Evolutionary conservation across 2,888 invertebrate species (phyloP), one percentile per base, ranked within the genome.

Genomic region (Caenorhabditis sp.): DNA sequence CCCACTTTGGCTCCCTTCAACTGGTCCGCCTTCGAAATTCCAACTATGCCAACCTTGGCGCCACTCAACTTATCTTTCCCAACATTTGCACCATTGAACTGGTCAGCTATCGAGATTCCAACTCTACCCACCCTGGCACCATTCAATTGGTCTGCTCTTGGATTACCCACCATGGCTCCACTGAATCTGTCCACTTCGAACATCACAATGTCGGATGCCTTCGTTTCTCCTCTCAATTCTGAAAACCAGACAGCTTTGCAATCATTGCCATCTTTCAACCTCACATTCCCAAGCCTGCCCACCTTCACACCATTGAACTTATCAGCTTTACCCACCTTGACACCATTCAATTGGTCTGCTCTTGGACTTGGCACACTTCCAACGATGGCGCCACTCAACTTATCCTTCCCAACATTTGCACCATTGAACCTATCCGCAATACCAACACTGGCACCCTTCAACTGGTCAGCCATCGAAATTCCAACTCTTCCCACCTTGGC

Each of bases 231-330:
- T 23, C 50, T 31, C 20, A 5, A 25, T 21, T 25, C 8, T 36
- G 54, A 21, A 54, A n/a, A 56, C 36, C 21, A 36, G 8, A 10
- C 23, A 21, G 58, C 20, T n/a, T 14, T 66, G 2, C 59, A 59
- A 38, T 54, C 66, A 10, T 26, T 3, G 23, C 17, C 56, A 25
- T 5, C 23, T 5, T n/a, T n/a, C n/a, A n/a, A n/a, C n/a, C n/a
- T n/a, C n/a, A n/a, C n/a, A n/a, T n/a, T n/a, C n/a, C n/a, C n/a
- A n/a, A n/a, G n/a, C n/a, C 31, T 64, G 10, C 31, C 58, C 7
- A 58, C 59, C 31, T 20, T 62, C 21, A n/a, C 62, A 7, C 57
- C 67, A 10, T 20, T 59, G n/a, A 61, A 61, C 21, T 21, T 49
- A 1, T 36, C 17, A 3, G 17, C 10, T 43, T 43, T 20, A 20